These are phyloP conservation scores for Hermaeophaga mercurialis DNA, from an alignment of 2,888 invertebrate species.

Conservation along the genomic window DNA sequence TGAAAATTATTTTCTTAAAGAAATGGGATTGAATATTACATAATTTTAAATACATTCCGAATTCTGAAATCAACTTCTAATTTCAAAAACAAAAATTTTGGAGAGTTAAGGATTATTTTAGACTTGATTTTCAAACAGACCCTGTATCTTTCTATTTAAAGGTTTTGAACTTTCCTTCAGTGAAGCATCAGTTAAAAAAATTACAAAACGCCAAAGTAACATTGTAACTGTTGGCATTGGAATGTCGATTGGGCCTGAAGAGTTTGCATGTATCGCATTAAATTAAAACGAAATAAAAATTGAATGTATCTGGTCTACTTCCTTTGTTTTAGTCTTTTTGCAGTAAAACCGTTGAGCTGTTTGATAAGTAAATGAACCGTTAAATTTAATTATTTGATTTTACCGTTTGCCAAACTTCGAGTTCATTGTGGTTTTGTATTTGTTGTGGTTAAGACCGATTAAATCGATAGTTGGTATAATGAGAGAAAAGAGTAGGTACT, in stretches of 20 bases:
- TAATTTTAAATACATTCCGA: too few species aligned
- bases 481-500: too few species aligned
- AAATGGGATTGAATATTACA: too few species aligned
- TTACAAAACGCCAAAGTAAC: neutral
- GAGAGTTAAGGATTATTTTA: too few species aligned
- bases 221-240: neutral
- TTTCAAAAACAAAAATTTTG: too few species aligned
- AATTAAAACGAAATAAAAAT: neutral
- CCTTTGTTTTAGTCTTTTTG: conserved; percentile 1
- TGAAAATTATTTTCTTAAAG: too few species aligned
- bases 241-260: neutral
- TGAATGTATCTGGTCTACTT: conserved; percentile 4
- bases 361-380: conserved; percentile 11
- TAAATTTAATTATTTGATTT: conserved; percentile 20
- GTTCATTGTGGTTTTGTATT: neutral
- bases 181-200: too few species aligned
- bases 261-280: neutral
- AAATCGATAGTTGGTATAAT: too few species aligned
- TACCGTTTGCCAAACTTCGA: conserved; percentile 3
- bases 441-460: conserved; percentile 2
- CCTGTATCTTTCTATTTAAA: too few species aligned
- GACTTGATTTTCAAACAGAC: too few species aligned
- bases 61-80: too few species aligned
- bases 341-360: conserved; percentile 4
- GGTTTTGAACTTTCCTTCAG: too few species aligned